Conservation (phyloP, 2,113 vertebrate genomes). For the Hippoglossus stenolepis region DNA sequence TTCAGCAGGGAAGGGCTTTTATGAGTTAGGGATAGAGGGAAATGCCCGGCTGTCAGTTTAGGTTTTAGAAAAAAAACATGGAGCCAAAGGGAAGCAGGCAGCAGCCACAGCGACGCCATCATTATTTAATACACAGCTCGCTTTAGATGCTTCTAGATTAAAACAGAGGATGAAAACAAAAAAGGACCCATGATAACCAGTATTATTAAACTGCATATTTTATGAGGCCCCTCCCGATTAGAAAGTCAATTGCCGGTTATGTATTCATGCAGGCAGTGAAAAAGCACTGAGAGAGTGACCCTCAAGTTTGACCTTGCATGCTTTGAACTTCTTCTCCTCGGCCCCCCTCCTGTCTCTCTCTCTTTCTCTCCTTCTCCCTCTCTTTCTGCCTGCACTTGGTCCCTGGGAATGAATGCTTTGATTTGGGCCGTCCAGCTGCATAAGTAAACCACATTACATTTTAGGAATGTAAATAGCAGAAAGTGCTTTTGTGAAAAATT, state of each 20-base stretch:
- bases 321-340: conserved; percentile 76
- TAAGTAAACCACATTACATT: conserved; percentile 80
- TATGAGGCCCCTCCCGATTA: conserved; percentile 74
- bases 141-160: conserved; percentile 62
- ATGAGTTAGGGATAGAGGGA: conserved; percentile 44
- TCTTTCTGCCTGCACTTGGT: conserved; percentile 25
- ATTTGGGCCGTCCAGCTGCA: conserved; percentile 76
- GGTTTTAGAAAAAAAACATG: conserved; percentile 53
- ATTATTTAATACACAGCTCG: conserved; percentile 58
- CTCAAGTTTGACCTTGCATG: conserved; percentile 76
- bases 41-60: conserved; percentile 59
- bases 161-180: conserved; percentile 63
- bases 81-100: conserved; percentile 35
- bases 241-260: conserved; percentile 81
- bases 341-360: conserved; percentile 14
- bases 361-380: conserved; percentile 12
- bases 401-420: conserved; percentile 72
- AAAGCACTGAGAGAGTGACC: conserved; percentile 76
- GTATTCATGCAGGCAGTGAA: conserved; percentile 75
- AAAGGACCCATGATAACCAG: conserved; percentile 62
- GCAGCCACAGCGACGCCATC: conserved; percentile 41
- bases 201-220: conserved; percentile 80
- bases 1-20: conserved; percentile 48
- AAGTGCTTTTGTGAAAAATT: conserved; percentile 79
- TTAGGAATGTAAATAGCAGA: conserved; percentile 83